phyloP scores from a whole-genome alignment of 1,140 invertebrate species.

The Aphidius gifuensis region DNA sequence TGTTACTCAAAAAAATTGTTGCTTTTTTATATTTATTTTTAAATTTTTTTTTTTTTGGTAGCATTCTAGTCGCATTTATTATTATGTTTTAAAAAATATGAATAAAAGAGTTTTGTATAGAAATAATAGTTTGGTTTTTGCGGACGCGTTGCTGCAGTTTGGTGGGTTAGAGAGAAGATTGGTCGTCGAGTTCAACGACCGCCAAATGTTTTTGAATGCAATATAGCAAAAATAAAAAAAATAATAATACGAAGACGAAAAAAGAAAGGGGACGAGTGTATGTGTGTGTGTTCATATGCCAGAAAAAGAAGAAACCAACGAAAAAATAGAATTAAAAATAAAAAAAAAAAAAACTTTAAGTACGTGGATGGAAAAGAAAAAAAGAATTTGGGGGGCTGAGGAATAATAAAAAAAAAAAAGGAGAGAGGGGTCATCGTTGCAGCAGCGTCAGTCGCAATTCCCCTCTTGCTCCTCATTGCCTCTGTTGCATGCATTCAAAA shows the following conservation, averaged over 20 bases:
- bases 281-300: constrained; percentile 20
- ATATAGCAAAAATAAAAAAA: constrained; percentile 17
- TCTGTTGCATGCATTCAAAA: not conserved
- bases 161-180: constrained; percentile 40
- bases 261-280: constrained; percentile 33
- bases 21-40: too few species aligned
- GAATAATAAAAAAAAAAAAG: constrained; percentile 4
- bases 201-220: constrained; percentile 49
- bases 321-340: not conserved
- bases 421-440: constrained; percentile 19
- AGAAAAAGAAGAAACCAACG: constrained; percentile 11
- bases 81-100: too few species aligned
- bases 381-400: constrained; percentile 3
- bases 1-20: too few species aligned
- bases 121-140: too few species aligned
- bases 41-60: too few species aligned
- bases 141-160: constrained; percentile 26
- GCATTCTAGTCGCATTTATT: too few species aligned
- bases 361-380: constrained; percentile 20
- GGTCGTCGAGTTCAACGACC: constrained; percentile 46
- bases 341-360: not conserved
- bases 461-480: constrained; percentile 8
- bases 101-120: too few species aligned
- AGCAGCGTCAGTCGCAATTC: constrained; percentile 19
- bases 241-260: constrained; percentile 25